Evolutionary conservation across 2,888 invertebrate genomes (phyloP).

Genomic region (Dryomyza anilis): DNA sequence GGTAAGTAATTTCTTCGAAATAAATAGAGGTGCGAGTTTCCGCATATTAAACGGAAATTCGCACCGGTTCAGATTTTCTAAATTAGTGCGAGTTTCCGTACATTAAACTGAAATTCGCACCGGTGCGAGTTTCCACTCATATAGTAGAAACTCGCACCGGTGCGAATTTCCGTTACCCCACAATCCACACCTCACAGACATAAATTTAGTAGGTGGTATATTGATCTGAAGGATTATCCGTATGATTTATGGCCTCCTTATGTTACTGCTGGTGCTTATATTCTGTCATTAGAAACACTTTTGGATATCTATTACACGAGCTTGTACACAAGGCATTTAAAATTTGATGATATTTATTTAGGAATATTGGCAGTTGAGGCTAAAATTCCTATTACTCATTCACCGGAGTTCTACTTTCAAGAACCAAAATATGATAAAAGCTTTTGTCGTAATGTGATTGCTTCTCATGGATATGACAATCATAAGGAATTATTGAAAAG

Average conservation of each 20-base stretch:
- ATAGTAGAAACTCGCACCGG: too few relatives aligned
- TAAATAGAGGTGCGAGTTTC: too few relatives aligned
- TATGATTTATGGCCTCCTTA: conserved; percentile 90
- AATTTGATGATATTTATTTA: conserved; percentile 89
- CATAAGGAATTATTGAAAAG: conserved; percentile 71
- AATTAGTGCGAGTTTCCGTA: too few relatives aligned
- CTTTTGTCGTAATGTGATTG: conserved; percentile 74
- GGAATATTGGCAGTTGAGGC: conserved; percentile 84
- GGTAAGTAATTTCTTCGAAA: too few relatives aligned
- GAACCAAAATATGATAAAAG: conserved; percentile 70
- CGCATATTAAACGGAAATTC: too few relatives aligned
- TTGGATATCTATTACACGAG: conserved; percentile 78
- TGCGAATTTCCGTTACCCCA: too few relatives aligned
- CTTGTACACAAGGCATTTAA: conserved; percentile 80
- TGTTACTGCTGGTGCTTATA: conserved; percentile 84
- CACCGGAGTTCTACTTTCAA: conserved; percentile 79
- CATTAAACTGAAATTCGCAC: too few relatives aligned
- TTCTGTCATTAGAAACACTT: conserved; percentile 77
- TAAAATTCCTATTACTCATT: conserved; percentile 76
- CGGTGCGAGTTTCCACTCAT: too few relatives aligned
- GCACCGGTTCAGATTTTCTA: too few relatives aligned
- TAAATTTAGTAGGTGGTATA: conserved; percentile 84
- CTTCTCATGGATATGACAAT: conserved; percentile 81
- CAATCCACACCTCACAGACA: conserved; percentile 80
- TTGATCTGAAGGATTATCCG: conserved; percentile 83